These are phyloP conservation scores for Raja brachyura DNA, from an alignment of 2,113 vertebrate species.

Conservation along the genomic window DNA sequence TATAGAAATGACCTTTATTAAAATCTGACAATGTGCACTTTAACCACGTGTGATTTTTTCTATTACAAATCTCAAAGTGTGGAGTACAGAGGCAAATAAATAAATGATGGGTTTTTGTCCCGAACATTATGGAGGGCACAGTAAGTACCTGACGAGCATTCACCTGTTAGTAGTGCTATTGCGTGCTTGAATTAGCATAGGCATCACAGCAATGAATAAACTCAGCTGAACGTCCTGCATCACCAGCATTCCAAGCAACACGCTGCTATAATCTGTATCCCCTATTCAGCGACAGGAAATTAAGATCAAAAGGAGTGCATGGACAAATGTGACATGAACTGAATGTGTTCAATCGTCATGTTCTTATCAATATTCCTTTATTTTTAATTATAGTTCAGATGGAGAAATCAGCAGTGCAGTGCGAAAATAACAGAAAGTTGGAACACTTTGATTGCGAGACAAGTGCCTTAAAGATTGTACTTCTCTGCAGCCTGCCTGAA, in stretches of 20 bases:
- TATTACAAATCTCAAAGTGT: no score
- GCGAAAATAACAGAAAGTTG: neutral
- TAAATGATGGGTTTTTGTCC: no score
- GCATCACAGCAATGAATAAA: constrained; percentile 86
- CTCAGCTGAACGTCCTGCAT: constrained; percentile 95
- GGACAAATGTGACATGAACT: neutral
- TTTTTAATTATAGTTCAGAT: neutral
- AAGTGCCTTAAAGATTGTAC: neutral
- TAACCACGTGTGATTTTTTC: no score
- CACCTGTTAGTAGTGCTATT: constrained; percentile 68
- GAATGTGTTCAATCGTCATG: neutral
- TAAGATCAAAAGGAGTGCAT: neutral
- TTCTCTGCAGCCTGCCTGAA: neutral
- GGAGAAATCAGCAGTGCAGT: neutral
- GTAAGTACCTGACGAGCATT: neutral
- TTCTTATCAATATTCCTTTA: neutral
- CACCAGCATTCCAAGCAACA: constrained; percentile 88
- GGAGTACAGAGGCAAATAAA: no score
- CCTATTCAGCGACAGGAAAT: constrained; percentile 56
- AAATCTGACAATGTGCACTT: no score
- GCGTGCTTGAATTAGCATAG: constrained; percentile 81
- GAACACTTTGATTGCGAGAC: no score
- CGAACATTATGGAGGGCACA: no score
- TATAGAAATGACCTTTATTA: no score
- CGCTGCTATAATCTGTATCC: constrained; percentile 82